Base-by-base conservation (phyloP, 1,140 invertebrate genomes). In the Eumeta japonica region DNA sequence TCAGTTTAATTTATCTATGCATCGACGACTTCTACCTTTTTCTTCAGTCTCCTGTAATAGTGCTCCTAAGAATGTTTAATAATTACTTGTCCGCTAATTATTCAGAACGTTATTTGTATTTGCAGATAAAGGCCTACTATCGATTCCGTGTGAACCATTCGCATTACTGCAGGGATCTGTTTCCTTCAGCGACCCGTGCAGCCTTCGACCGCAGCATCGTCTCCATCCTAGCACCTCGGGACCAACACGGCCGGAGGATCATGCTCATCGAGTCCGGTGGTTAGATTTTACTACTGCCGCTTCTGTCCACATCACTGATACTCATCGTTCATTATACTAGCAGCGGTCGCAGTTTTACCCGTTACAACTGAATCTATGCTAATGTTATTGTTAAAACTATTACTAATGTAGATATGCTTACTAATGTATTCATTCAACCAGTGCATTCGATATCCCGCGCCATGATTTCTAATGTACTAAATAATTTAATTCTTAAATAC, bases 231-330 rank as follows among this genome's bases (percentile, higher is more conserved):
- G 85, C 87, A 0, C 83, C 83, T 41, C 78, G 88, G 13, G 88
- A 90, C 59, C 83, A 89, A 47, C 61, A 79, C 10, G 87, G 87
- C 2, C 76, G 87, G 20, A 79, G 88, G 19, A 82, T 90, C 37
- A 70, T 90, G 42, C 71, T 88, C 14, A 77, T 90, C 10, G 85
- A 90, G 58, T 75, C 88, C 41, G 88, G 88, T 62, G 88, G 85
- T 87, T 38, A 46, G 45, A 45, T 24, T 24, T 24, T 24, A 7
- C 5, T 24, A 24, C n/a, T 36, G 2, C 10, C 2, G 14, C 2
- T 20, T 17, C 16, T 5, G 11, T 10, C 11, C 4, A 12, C 4
- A 31, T 31, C 11, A n/a, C n/a, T n/a, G n/a, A n/a, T n/a, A n/a
- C n/a, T n/a, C n/a, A n/a, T n/a, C n/a, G n/a, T n/a, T n/a, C n/a